These are phyloP conservation scores for Dendropsophus ebraccatus DNA, from an alignment of 2,113 vertebrate species.

Conservation along the genomic window DNA sequence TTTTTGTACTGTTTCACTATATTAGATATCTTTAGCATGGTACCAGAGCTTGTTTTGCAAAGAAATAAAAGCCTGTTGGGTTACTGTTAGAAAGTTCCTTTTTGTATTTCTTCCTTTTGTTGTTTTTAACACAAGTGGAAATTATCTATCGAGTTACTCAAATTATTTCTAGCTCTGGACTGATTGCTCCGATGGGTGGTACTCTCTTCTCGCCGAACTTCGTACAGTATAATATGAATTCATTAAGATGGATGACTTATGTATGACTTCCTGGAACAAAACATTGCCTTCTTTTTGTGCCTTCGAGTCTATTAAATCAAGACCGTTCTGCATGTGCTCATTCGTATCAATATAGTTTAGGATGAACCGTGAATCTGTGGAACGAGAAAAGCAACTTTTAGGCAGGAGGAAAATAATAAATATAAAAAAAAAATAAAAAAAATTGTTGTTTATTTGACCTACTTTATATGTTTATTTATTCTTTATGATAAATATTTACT, in stretches of 20 bases:
- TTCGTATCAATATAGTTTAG: conserved; percentile 1
- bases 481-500: no score
- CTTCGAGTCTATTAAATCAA: conserved; percentile 22
- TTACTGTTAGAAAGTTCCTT: no score
- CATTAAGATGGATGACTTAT: conserved; percentile 52
- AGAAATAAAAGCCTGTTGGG: no score
- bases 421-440: not conserved
- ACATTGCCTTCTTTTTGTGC: conserved; percentile 39
- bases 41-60: no score
- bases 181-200: conserved; percentile 7
- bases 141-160: conserved; percentile 21
- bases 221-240: conserved; percentile 34
- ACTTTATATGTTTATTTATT: not conserved
- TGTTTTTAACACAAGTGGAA: not conserved
- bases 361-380: conserved; percentile 9
- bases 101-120: not conserved
- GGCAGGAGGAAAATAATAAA: not conserved
- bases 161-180: conserved; percentile 8
- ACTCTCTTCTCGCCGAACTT: conserved; percentile 10
- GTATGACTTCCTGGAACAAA: conserved; percentile 45
- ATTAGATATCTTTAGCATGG: no score
- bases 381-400: not conserved
- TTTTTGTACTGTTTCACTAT: no score
- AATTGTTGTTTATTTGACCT: not conserved
- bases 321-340: not conserved